Evolutionary conservation across 2,888 invertebrate genomes (phyloP).

Genomic region (Helicoverpa assulta): DNA sequence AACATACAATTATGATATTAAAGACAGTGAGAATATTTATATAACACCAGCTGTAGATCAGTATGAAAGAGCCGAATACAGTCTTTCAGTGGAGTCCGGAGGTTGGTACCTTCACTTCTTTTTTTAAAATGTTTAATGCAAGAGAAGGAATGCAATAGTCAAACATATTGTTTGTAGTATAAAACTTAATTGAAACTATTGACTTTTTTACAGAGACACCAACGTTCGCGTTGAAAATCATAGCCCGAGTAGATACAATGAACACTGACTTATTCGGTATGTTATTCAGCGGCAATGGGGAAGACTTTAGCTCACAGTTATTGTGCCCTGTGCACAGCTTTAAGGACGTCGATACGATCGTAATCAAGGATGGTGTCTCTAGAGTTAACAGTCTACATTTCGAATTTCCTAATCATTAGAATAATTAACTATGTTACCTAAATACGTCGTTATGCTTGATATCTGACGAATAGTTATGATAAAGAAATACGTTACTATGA

Average conservation of each 20-base stretch:
- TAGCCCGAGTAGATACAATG: constrained; percentile 14
- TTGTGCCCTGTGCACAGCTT: constrained; percentile 47
- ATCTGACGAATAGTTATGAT: constrained; percentile 17
- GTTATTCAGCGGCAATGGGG: constrained; percentile 33
- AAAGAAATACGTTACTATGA: constrained; percentile 30
- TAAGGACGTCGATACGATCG: constrained; percentile 50
- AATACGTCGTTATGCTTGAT: constrained; percentile 20
- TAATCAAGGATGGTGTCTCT: constrained; percentile 60
- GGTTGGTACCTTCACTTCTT: constrained; percentile 16
- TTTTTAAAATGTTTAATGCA: neutral
- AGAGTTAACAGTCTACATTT: constrained; percentile 54
- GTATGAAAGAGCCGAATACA: constrained; percentile 7
- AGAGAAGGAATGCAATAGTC: too few species aligned
- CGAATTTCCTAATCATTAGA: constrained; percentile 45
- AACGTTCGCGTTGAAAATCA: constrained; percentile 46
- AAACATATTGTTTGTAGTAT: neutral
- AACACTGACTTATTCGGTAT: constrained; percentile 39
- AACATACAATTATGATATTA: constrained; percentile 34
- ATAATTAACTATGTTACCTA: constrained; percentile 37
- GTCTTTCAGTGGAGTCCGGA: neutral
- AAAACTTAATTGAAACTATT: neutral
- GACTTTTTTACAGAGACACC: constrained; percentile 25
- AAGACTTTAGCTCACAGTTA: constrained; percentile 29
- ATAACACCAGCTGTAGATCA: constrained; percentile 40
- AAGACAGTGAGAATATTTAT: constrained; percentile 11